phyloP scores from a whole-genome alignment of 35 echinoderm and acorn worm species.

The Amphiura filiformis region DNA sequence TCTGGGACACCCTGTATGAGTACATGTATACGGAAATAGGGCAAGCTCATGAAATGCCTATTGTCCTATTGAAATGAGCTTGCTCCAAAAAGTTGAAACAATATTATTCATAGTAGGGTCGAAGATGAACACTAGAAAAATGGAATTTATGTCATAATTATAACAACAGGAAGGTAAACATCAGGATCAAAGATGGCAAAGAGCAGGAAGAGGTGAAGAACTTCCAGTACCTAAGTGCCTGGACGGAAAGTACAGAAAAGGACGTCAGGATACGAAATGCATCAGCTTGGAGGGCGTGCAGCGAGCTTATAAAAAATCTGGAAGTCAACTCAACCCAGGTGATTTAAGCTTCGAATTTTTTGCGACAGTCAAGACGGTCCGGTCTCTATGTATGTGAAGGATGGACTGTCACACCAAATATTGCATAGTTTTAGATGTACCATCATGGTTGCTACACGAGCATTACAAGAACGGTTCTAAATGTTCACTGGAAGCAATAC shows the following conservation, averaged over 20 bases:
- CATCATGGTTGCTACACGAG: too few relatives aligned
- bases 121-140: neutral
- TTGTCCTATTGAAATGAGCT: too few relatives aligned
- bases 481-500: too few relatives aligned
- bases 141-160: neutral
- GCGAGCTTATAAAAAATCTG: neutral
- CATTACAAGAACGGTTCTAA: too few relatives aligned
- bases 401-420: too few relatives aligned
- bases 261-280: neutral
- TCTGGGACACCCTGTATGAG: too few relatives aligned
- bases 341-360: neutral
- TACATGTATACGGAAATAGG: too few relatives aligned
- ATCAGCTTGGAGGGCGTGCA: neutral
- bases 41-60: too few relatives aligned
- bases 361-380: too few relatives aligned
- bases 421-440: too few relatives aligned
- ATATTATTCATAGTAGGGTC: neutral
- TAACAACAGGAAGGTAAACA: neutral
- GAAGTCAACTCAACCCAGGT: neutral
- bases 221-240: neutral
- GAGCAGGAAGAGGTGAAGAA: neutral
- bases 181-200: neutral
- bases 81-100: too few relatives aligned
- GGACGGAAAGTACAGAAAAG: slow-evolving; percentile 15
- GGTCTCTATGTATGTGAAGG: too few relatives aligned